Conservation (phyloP, 2,113 vertebrate genomes). For the Capricornis sumatraensis region DNA sequence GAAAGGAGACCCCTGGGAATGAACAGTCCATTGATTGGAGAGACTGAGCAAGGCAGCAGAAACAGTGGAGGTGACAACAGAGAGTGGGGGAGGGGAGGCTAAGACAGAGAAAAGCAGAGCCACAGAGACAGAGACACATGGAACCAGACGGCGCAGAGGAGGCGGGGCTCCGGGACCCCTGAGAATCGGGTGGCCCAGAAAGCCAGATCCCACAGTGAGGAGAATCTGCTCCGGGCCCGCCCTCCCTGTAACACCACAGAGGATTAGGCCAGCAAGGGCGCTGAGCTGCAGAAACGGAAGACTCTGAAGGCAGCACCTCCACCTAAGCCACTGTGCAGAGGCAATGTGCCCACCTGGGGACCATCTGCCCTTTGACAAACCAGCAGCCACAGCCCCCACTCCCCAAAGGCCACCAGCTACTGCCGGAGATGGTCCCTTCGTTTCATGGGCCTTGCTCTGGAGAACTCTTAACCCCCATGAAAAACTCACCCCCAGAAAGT, state of each 20-base stretch:
- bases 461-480: not conserved
- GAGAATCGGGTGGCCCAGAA: rapidly evolving
- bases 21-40: not conserved
- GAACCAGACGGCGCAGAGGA: not conserved
- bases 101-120: not conserved
- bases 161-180: not conserved
- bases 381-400: not conserved
- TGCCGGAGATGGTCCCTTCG: not conserved
- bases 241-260: not conserved
- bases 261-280: not conserved
- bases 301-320: not conserved
- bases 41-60: not conserved
- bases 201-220: not conserved
- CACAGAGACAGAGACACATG: not conserved
- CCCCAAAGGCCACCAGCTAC: not conserved
- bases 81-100: not conserved
- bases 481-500: not conserved
- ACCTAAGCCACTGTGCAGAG: not conserved
- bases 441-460: not conserved
- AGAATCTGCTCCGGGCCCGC: not conserved
- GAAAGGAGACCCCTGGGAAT: constrained; percentile 35
- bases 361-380: not conserved
- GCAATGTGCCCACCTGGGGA: not conserved
- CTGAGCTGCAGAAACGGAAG: not conserved
- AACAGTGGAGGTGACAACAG: constrained; percentile 47